Evolutionary conservation across 2,888 invertebrate species (phyloP).

Genomic region (Nysson spinosus): DNA sequence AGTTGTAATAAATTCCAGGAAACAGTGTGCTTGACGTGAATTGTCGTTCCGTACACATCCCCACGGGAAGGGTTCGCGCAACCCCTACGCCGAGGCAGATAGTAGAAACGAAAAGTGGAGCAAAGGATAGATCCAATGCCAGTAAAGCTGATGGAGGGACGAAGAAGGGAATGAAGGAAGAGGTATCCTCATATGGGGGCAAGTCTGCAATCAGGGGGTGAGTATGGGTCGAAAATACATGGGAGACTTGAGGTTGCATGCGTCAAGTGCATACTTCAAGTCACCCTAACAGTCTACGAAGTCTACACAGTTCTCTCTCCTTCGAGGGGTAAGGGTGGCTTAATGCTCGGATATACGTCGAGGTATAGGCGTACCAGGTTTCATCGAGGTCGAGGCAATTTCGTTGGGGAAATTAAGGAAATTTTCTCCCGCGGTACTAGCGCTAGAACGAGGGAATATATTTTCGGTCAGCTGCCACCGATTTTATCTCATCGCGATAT

Average conservation of each 20-base stretch:
- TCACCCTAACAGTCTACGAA: conserved; percentile 50
- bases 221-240: conserved; percentile 25
- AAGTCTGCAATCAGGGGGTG: conserved; percentile 14
- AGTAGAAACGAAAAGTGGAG: conserved; percentile 24
- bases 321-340: conserved; percentile 35
- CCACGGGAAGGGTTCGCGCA: conserved; percentile 6
- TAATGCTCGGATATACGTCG: conserved; percentile 48
- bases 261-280: conserved; percentile 73
- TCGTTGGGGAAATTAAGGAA: conserved; percentile 55
- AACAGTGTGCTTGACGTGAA: conserved; percentile 37
- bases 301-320: conserved; percentile 42
- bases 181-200: conserved; percentile 18
- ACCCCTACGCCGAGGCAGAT: not conserved
- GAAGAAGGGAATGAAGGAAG: conserved; percentile 21
- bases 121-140: conserved; percentile 36
- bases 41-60: conserved; percentile 36
- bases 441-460: conserved; percentile 32
- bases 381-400: conserved; percentile 54
- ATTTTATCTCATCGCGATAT: conserved; percentile 37
- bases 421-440: conserved; percentile 43
- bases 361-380: conserved; percentile 30
- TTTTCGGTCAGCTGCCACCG: conserved; percentile 39
- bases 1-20: conserved; percentile 43
- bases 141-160: conserved; percentile 35
- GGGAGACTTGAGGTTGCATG: conserved; percentile 63